Evolutionary conservation across 2,113 vertebrate species (phyloP), one percentile per base, ranked within the genome.

Genomic region (Actenoides lindsayi): DNA sequence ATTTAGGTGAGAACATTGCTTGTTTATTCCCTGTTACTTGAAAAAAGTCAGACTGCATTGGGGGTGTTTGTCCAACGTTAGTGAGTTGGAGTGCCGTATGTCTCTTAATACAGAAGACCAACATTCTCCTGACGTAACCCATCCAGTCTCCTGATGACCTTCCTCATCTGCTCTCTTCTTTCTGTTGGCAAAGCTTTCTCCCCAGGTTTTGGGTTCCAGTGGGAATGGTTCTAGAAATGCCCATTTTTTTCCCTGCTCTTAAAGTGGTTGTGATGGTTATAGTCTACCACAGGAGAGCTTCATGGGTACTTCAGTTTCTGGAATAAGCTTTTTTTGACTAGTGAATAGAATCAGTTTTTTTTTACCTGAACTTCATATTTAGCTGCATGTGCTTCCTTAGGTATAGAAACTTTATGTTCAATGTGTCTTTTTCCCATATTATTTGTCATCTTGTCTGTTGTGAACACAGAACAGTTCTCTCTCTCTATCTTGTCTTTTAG

Each of bases 1-100:
- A 99, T 96, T 97, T 99, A 97, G 99, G 99, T 99, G 97, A 98
- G 99, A 84, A 93, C 74, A 37, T 12, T 28, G 12, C 18, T 92
- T 73, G 11, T 19, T 92, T 69, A 6, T 53, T 60, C 35, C 42
- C 5, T 59, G 10, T 31, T 69, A 16, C n/a, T 88, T 84, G 80
- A 20, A 46, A 18, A 93, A 76, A 50, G 28, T 28, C 73, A 37
- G 42, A 6, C 25, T 69, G 67, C 39, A 6, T 42, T 88, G 16
- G 7, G 8, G 4, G 1, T 57, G 37, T 69, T 80, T 25, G 16
- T 77, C 54, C 41, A 77, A 1, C 17, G 10, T 17, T 35, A 41
- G 13, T 21, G 67, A 75, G 42, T 8, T 56, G 90, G 63, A 75
- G 28, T n/a, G 16, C 37, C 50, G 1, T 23, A 1, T 1, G 2